phyloP scores from a whole-genome alignment of 1,140 invertebrate genomes.

The Drosophila punjabiensis region DNA sequence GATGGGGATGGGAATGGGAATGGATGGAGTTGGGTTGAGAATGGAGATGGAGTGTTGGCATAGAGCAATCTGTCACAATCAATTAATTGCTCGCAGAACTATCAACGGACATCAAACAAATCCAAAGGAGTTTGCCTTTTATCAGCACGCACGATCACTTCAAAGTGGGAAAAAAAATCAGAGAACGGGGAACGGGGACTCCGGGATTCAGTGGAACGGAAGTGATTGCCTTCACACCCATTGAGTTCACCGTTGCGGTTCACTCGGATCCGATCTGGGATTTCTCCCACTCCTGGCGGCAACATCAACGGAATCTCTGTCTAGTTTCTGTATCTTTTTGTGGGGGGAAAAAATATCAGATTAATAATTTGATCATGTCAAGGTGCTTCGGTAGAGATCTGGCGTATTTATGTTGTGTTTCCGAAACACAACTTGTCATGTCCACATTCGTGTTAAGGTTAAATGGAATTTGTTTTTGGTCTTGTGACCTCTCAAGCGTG shows the following conservation, averaged over 20 bases:
- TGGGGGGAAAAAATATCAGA: constrained; percentile 46
- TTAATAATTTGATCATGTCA: constrained; percentile 73
- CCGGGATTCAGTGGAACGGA: constrained; percentile 69
- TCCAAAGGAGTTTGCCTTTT: constrained; percentile 66
- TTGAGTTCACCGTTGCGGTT: constrained; percentile 50
- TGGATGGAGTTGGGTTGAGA: constrained; percentile 13
- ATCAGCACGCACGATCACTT: constrained; percentile 81
- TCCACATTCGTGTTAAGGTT: constrained; percentile 60
- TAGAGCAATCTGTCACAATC: constrained; percentile 79
- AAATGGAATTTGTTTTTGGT: constrained; percentile 63
- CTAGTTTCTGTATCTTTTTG: constrained; percentile 36
- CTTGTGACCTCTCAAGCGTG: constrained; percentile 26
- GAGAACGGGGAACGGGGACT: background rate
- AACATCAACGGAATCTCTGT: constrained; percentile 51
- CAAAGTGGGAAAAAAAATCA: constrained; percentile 49
- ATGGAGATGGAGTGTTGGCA: constrained; percentile 26
- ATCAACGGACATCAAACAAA: constrained; percentile 59
- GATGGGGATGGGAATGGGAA: constrained; percentile 23
- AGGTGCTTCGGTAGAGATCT: constrained; percentile 48
- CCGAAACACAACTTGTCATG: constrained; percentile 58
- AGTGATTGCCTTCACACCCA: constrained; percentile 81
- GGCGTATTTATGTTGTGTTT: constrained; percentile 30
- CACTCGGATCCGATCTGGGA: constrained; percentile 47
- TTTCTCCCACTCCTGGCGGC: constrained; percentile 40
- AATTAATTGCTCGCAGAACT: constrained; percentile 79